Conservation (phyloP, 2,888 invertebrate genomes). For the Meandrusa payeni region DNA sequence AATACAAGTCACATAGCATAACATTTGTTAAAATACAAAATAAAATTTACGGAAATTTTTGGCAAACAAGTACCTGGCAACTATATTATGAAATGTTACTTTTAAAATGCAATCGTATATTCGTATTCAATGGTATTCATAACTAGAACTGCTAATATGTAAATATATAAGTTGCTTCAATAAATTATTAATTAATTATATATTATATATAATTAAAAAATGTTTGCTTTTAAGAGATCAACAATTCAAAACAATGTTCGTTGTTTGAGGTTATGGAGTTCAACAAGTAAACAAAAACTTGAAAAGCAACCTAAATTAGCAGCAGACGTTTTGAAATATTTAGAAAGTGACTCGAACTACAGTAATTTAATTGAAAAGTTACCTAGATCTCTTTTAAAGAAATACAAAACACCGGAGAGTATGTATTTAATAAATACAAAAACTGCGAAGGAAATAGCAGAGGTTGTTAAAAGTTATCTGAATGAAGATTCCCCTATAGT, state of each 20-base stretch:
- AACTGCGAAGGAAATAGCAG: conserved; percentile 58
- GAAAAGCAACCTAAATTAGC: conserved; percentile 49
- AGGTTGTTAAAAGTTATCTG: conserved; percentile 53
- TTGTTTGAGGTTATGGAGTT: conserved; percentile 44
- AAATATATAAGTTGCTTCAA: too few species aligned
- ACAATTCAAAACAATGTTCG: conserved; percentile 1
- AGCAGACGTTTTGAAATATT: conserved; percentile 56
- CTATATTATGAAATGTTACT: too few species aligned
- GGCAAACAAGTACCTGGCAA: too few species aligned
- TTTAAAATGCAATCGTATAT: too few species aligned
- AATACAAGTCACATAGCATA: too few species aligned
- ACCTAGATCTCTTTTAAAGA: conserved; percentile 56
- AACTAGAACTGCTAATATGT: too few species aligned
- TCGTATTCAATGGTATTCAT: too few species aligned
- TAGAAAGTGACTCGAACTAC: conserved; percentile 53
- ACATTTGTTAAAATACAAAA: too few species aligned
- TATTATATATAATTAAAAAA: too few species aligned
- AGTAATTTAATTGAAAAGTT: conserved; percentile 47
- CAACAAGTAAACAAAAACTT: conserved; percentile 41
- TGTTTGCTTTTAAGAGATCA: conserved; percentile 2
- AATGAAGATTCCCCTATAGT: conserved; percentile 60
- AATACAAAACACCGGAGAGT: conserved; percentile 57
- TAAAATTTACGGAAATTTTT: too few species aligned
- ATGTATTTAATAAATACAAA: conserved; percentile 68
- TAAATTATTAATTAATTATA: not conserved